These are phyloP conservation scores for Hydrolagus colliei DNA, from an alignment of 2,797 vertebrate species.

Conservation along the genomic window DNA sequence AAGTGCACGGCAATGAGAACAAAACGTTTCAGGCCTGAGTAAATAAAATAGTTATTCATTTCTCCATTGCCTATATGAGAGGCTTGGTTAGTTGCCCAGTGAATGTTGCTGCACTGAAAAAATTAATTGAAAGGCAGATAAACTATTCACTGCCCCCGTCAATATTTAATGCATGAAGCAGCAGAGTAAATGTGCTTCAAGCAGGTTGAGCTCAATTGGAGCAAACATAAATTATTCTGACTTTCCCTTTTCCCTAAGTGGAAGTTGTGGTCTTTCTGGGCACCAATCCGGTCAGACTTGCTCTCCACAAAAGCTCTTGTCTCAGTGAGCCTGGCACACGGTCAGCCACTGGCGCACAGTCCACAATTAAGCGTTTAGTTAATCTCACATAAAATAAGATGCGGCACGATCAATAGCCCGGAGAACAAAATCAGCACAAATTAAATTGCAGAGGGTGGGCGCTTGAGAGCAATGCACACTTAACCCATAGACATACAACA, in stretches of 20 bases:
- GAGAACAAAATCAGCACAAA: background rate
- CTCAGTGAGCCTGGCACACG: background rate
- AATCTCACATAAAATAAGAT: background rate
- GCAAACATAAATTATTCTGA: background rate
- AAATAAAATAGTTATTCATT: no score
- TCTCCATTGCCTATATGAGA: no score
- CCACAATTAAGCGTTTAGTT: background rate
- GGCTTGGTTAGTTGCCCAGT: background rate
- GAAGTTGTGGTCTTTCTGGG: background rate
- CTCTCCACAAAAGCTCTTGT: background rate
- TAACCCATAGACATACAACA: background rate
- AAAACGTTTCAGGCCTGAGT: background rate
- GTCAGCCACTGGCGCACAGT: background rate
- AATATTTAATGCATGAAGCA: conserved; percentile 18
- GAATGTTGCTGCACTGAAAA: background rate
- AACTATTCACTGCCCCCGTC: background rate
- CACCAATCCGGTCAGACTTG: background rate
- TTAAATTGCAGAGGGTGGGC: background rate
- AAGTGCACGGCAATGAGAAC: background rate
- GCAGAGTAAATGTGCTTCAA: background rate
- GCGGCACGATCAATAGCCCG: background rate
- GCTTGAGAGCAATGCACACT: background rate
- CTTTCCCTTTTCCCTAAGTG: conserved; percentile 15
- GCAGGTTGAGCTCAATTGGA: background rate
- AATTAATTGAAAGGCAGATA: conserved; percentile 4